phyloP scores from a whole-genome alignment of 2,797 vertebrate species.

The Sebastes elongatus region DNA sequence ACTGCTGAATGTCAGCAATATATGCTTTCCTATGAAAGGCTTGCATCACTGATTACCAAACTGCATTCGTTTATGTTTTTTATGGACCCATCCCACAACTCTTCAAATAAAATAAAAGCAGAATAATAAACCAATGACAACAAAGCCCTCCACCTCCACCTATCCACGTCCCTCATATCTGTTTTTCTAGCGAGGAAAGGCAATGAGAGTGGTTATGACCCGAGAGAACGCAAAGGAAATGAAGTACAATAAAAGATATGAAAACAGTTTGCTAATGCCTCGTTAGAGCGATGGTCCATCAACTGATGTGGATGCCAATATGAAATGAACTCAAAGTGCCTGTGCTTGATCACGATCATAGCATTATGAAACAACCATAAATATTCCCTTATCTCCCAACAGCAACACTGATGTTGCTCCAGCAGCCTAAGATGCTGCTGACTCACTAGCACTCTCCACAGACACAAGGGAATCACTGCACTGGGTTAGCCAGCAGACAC shows the following conservation, averaged over 20 bases:
- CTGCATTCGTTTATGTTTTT: not conserved
- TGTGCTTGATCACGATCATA: not conserved
- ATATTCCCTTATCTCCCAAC: constrained; percentile 2
- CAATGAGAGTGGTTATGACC: not conserved
- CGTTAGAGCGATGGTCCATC: not conserved
- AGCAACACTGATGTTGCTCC: not conserved
- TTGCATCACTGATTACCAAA: not conserved
- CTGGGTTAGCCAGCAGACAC: not conserved
- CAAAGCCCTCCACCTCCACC: not conserved
- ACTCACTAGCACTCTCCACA: constrained; percentile 49
- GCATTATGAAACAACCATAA: constrained; percentile 33
- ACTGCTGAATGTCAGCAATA: not conserved
- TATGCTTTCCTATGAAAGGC: not conserved
- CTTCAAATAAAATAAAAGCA: not conserved
- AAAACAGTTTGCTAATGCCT: constrained; percentile 2
- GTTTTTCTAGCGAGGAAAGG: not conserved
- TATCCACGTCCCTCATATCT: not conserved
- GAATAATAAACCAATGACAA: not conserved
- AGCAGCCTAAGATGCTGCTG: constrained; percentile 20
- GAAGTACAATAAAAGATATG: constrained; percentile 13
- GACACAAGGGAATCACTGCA: constrained; percentile 38
- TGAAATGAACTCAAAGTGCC: constrained; percentile 13
- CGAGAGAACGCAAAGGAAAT: constrained; percentile 11
- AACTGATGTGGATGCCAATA: constrained; percentile 9
- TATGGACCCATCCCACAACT: not conserved